Evolutionary conservation across 2,888 invertebrate species (phyloP).

Genomic region (Netelia inedita): DNA sequence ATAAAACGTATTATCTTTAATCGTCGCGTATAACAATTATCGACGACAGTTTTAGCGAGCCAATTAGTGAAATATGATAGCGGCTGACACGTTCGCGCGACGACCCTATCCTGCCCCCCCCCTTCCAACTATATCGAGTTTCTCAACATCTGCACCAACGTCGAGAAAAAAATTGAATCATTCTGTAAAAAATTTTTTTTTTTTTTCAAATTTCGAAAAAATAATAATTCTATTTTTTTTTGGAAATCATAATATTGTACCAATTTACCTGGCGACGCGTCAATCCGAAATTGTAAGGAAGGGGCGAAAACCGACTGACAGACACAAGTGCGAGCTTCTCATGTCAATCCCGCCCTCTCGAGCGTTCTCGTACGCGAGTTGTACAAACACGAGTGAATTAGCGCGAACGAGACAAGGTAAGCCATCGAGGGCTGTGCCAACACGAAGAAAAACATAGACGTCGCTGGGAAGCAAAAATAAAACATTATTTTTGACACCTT

Average conservation of each 20-base stretch:
- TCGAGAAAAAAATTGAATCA: too few relatives aligned
- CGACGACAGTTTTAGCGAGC: slow-evolving; percentile 41
- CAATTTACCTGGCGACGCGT: slow-evolving; percentile 21
- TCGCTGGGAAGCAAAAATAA: slow-evolving; percentile 17
- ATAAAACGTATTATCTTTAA: slow-evolving; percentile 55
- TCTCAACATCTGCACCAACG: neutral
- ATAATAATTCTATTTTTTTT: neutral
- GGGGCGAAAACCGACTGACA: slow-evolving; percentile 71
- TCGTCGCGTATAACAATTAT: slow-evolving; percentile 62
- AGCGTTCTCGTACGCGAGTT: neutral
- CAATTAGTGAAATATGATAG: slow-evolving; percentile 66
- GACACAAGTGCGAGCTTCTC: slow-evolving; percentile 80
- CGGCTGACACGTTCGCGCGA: neutral
- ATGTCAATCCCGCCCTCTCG: slow-evolving; percentile 78
- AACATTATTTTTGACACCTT: slow-evolving; percentile 32
- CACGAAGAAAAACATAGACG: slow-evolving; percentile 24
- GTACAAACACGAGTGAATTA: too few relatives aligned
- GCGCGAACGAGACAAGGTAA: neutral
- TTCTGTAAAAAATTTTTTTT: too few relatives aligned
- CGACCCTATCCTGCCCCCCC: neutral
- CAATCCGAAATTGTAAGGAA: slow-evolving; percentile 28
- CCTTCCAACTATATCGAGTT: slow-evolving; percentile 45
- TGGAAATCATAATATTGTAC: slow-evolving; percentile 32
- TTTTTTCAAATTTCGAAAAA: too few relatives aligned
- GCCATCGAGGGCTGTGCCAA: slow-evolving; percentile 23